Base-by-base conservation (phyloP, 1,140 invertebrate genomes). In the Trichoplusia ni region DNA sequence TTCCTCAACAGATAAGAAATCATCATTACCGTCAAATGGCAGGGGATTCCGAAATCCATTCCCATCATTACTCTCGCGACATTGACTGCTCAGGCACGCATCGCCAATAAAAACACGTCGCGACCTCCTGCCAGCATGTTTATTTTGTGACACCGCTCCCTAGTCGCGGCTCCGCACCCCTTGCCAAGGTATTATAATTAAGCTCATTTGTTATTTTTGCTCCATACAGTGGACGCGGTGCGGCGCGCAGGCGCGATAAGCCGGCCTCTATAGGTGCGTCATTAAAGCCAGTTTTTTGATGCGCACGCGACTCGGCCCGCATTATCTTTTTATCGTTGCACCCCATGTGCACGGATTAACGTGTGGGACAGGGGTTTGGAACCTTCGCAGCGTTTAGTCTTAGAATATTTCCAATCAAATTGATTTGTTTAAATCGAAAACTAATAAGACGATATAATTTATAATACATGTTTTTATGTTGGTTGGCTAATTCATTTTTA, bases 291-390 rank as follows among this genome's bases (percentile, higher is more conserved):
- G 74, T 84, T 82, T 83, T 82, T 77, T 78, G 79, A 79, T 88
- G 86, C 86, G 86, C 86, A 86, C 85, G 85, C 86, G 86, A 80
- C 85, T 79, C 35, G 56, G 71, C 74, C 77, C 76, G 80, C 79
- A 87, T 89, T 89, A 89, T 89, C 85, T 88, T 89, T 89, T 89
- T 89, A 89, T 89, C 86, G 86, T 79, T 73, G 82, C 83, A 84
- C 84, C 86, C 85, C 84, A 84, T 80, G 81, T 75, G 60, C 58
- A 65, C 18, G 84, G 84, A 89, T 89, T 89, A 87, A 49, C 73
- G 69, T 56, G 47, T 51, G 35, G 19, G 47, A 42, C 82, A 87
- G 86, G 47, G 60, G 77, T 81, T 62, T n/a, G 13, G 6, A 82
- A 84, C 78, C 13, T 31, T 65, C 21, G n/a, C n/a, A n/a, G n/a